Base-by-base conservation (phyloP, 2,888 invertebrate genomes). In the Listrodromus nycthemerus region DNA sequence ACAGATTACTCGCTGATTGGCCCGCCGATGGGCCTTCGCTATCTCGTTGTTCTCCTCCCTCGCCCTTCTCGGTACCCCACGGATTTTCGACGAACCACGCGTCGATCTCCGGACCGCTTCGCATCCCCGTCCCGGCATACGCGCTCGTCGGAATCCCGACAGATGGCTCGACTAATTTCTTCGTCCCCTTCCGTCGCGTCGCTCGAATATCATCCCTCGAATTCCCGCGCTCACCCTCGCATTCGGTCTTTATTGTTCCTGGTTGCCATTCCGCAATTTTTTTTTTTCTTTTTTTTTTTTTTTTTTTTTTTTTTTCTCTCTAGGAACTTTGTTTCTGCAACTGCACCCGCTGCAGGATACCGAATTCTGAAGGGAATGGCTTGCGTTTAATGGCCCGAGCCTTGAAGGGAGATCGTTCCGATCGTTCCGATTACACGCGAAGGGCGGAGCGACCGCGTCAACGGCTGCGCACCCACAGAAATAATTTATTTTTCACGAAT, bases 1-100 rank as follows among this genome's bases (percentile, higher is more conserved):
- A 92, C 90, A 90, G 92, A 92, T 92, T 92, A 92, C 88, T 87
- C 87, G 91, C 89, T 89, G 91, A 92, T 92, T 91, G 89, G 89
- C 85, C 70, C 70, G 77, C 66, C 78, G 70, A 67, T 27, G 58
- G 75, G 61, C 58, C 79, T 55, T 10, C 66, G 50, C 61, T 50
- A 65, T 74, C 80, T 76, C 80, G n/a, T 21, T 24, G 37, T 37
- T 50, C 19, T 58, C 30, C 50, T 58, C 66, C 41, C 52, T 19
- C 33, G 30, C 45, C 58, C 4, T 19, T 52, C n/a, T n/a, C 77
- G 10, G n/a, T 27, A 27, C 71, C 41, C 58, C 45, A 27, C 58
- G 55, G 48, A 58, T 45, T 77, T 77, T 69, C 21, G 45, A 19
- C 67, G 30, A 41, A 61, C 27, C 58, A 30, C 33, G 30, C n/a